phyloP scores from a whole-genome alignment of 2,888 invertebrate species.

The Crossocerus cetratus region DNA sequence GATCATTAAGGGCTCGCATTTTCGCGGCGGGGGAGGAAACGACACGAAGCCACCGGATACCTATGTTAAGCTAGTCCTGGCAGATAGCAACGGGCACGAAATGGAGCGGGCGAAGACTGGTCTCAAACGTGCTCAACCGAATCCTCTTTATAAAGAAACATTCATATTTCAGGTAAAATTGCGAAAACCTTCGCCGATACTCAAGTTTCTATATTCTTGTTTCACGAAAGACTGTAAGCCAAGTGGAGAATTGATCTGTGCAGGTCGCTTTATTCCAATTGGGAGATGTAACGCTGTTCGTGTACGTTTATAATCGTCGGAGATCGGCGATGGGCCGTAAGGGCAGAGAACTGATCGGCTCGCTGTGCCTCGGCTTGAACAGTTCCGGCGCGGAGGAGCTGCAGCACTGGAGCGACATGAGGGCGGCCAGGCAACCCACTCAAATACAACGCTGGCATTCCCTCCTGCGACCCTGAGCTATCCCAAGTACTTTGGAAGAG shows the following conservation, averaged over 20 bases:
- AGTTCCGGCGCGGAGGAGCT: constrained; percentile 95
- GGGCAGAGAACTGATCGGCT: constrained; percentile 97
- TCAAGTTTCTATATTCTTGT: too few species aligned
- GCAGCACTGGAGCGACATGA: constrained; percentile 95
- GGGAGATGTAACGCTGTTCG: constrained; percentile 95
- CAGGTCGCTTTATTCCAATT: constrained; percentile 96
- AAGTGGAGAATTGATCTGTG: background rate
- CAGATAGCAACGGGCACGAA: constrained; percentile 95
- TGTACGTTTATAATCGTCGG: constrained; percentile 94
- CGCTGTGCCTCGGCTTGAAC: constrained; percentile 95
- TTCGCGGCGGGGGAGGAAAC: constrained; percentile 78
- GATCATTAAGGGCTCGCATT: constrained; percentile 88
- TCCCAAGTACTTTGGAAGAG: constrained; percentile 13
- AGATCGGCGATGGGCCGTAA: constrained; percentile 95
- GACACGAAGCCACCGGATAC: constrained; percentile 89
- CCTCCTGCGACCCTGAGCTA: constrained; percentile 81
- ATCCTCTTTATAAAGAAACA: constrained; percentile 96
- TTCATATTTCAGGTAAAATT: constrained; percentile 92
- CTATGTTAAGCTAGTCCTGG: constrained; percentile 93
- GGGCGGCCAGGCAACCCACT: constrained; percentile 89
- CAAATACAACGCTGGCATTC: constrained; percentile 97
- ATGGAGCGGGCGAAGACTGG: constrained; percentile 96
- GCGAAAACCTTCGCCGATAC: background rate
- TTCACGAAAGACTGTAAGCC: background rate
- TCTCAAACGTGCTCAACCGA: constrained; percentile 93